Base-by-base conservation (phyloP, 2,113 vertebrate genomes). In the Melanerpes formicivorus region DNA sequence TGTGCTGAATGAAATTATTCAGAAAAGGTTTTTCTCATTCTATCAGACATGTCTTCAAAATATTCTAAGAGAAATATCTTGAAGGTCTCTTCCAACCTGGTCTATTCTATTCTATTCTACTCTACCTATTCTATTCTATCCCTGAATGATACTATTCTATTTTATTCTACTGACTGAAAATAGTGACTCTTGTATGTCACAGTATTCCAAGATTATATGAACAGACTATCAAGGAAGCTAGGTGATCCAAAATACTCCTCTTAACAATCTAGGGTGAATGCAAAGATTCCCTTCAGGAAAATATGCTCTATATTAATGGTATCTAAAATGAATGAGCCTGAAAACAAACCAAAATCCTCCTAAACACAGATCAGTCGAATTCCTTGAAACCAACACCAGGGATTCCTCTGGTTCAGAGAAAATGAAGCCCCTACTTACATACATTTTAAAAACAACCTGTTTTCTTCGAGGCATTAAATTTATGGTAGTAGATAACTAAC, bases 401-500 rank as follows among this genome's bases (percentile, higher is more conserved):
- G 30, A 55, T 65, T 75, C 3, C 30, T 88, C 91, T 88, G 64
- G 44, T 71, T 87, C 83, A 46, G 6, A 88, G 85, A 91, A 96
- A 96, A 95, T 6, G 25, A 95, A 90, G 63, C 32, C 29, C 81
- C 79, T 50, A 60, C 81, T 96, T 66, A 55, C 16, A 37, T 10
- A 60, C 11, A 64, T 93, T 94, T 96, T 75, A 52, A 96, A 97
- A 96, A 72, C 44, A 95, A 44, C 6, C 75, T 70, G 27, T 77
- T 85, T 94, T 76, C 85, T 84, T 14, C 30, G 85, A 95, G 86
- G 84, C 75, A 73, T 3, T 82, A 89, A 90, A 90, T 94, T 96
- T 94, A 84, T 63, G 84, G 92, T 15, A 90, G 95, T 16, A 93
- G 85, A 93, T 82, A 97, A 95, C 94, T 95, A 96, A 92, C 92